Percentiles rank a stretch among this genome's conserved stretches.
Evolutionary conservation across 2,113 vertebrate species (phyloP).

Genomic region (Clarias gariepinus): DNA sequence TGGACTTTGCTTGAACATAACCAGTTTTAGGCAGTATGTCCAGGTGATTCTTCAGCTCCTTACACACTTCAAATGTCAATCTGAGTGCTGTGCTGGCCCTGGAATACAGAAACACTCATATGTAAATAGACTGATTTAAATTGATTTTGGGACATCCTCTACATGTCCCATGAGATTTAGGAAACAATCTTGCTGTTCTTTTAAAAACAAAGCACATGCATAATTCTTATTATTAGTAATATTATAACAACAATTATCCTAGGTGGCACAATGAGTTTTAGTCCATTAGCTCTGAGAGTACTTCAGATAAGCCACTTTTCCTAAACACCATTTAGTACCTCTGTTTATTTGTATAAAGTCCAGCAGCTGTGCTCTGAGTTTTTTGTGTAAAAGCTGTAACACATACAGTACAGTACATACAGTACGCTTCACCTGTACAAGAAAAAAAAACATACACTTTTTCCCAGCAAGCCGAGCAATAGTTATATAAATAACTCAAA

Average conservation of each 20-base stretch:
- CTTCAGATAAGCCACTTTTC: neutral
- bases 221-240: neutral
- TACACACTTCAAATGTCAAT: slow-evolving; percentile 84
- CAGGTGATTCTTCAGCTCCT: slow-evolving; percentile 82
- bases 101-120: slow-evolving; percentile 55
- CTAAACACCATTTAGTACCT: neutral
- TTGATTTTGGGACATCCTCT: neutral
- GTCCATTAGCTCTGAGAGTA: neutral
- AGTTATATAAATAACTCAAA: slow-evolving; percentile 4
- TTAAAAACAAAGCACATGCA: neutral
- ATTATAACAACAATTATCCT: neutral
- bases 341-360: neutral
- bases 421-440: neutral
- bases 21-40: slow-evolving; percentile 83
- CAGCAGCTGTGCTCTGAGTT: neutral
- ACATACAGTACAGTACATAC: neutral
- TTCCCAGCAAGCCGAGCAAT: slow-evolving; percentile 24
- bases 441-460: neutral
- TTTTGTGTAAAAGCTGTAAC: neutral
- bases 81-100: slow-evolving; percentile 79
- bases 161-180: neutral
- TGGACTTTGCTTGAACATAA: slow-evolving; percentile 81
- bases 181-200: neutral
- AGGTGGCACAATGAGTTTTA: neutral
- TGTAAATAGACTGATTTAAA: neutral